phyloP scores from a whole-genome alignment of 2,888 invertebrate species.

The Drosophila siamana region DNA sequence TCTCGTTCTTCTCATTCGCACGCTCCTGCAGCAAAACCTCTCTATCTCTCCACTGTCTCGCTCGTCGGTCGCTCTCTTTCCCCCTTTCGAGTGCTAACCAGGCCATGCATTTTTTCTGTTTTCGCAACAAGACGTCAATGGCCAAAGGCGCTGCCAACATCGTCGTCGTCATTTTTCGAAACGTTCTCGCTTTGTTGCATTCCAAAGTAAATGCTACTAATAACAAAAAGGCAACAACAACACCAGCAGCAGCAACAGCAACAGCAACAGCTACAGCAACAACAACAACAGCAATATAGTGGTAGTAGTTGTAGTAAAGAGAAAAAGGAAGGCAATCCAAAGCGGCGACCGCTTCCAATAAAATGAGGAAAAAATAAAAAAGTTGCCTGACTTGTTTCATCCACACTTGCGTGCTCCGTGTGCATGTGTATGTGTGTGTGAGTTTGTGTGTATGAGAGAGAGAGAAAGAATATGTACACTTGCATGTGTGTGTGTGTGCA shows the following conservation, averaged over 20 bases:
- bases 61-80: conserved; percentile 15
- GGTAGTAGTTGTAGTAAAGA: conserved; percentile 63
- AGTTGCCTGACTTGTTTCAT: conserved; percentile 83
- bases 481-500: conserved; percentile 38
- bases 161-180: conserved; percentile 74
- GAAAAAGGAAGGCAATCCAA: conserved; percentile 77
- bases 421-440: conserved; percentile 19
- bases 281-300: conserved; percentile 27
- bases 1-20: conserved; percentile 47
- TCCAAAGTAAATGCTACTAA: conserved; percentile 82
- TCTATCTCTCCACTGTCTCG: conserved; percentile 8
- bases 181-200: conserved; percentile 81
- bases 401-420: conserved; percentile 31
- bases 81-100: conserved; percentile 48
- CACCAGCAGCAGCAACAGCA: conserved; percentile 30
- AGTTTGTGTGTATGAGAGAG: conserved; percentile 20
- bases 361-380: conserved; percentile 78
- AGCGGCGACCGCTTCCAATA: conserved; percentile 74
- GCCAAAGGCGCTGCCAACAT: conserved; percentile 65
- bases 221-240: conserved; percentile 70
- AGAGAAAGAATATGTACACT: conserved; percentile 19
- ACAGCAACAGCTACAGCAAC: conserved; percentile 22
- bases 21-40: not conserved
- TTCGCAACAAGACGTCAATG: conserved; percentile 72
- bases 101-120: conserved; percentile 77